These are phyloP conservation scores for Ethmia dodecea DNA, from an alignment of 2,888 invertebrate species.

Conservation along the genomic window DNA sequence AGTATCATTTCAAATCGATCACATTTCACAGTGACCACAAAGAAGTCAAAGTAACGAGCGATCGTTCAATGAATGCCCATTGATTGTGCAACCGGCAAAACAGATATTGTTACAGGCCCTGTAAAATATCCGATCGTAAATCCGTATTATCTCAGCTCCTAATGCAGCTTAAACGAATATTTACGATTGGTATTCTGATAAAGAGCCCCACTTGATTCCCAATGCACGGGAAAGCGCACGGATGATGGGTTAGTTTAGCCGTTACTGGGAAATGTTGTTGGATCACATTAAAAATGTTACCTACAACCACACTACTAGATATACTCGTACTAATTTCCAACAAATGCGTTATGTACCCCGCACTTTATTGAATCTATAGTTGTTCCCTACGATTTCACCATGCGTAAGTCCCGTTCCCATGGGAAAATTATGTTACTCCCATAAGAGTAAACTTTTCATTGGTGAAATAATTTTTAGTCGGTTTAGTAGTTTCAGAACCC, in stretches of 20 bases:
- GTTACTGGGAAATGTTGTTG: too few species aligned
- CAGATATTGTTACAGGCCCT: slow-evolving; percentile 42
- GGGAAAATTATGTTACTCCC: too few species aligned
- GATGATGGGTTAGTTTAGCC: background rate
- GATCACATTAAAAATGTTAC: too few species aligned
- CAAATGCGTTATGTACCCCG: too few species aligned
- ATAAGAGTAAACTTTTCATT: too few species aligned
- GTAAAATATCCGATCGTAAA: slow-evolving; percentile 40
- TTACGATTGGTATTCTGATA: slow-evolving; percentile 19
- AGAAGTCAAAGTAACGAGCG: slow-evolving; percentile 35
- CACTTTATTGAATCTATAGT: too few species aligned
- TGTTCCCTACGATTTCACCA: too few species aligned
- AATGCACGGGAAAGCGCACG: background rate
- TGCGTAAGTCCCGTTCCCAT: too few species aligned
- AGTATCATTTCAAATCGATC: slow-evolving; percentile 28
- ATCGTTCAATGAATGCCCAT: slow-evolving; percentile 37
- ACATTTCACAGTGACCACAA: slow-evolving; percentile 33
- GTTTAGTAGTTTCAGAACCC: too few species aligned
- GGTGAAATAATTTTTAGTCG: too few species aligned
- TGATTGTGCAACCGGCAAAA: slow-evolving; percentile 43
- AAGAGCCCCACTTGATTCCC: slow-evolving; percentile 21
- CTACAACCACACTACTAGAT: too few species aligned
- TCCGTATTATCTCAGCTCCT: slow-evolving; percentile 32
- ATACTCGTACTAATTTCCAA: too few species aligned
- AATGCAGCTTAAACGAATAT: slow-evolving; percentile 25